Evolutionary conservation across 53 echinoderm and acorn worm species (phyloP), one percentile per base, ranked within the genome.

Genomic region (Stichopus horrens): DNA sequence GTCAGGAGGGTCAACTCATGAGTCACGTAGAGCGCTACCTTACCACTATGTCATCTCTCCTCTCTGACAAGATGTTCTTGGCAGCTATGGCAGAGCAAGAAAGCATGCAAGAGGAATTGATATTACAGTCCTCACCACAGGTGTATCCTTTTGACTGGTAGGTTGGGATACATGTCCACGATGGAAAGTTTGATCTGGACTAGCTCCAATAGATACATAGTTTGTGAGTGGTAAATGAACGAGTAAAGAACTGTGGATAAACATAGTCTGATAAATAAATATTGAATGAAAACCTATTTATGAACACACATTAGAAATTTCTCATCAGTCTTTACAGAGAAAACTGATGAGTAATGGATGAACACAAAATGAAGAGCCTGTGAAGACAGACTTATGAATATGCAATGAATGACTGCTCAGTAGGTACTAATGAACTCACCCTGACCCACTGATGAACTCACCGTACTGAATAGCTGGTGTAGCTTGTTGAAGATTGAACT

Each of bases 121-220:
- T 97, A 0, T 75, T 91, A 21, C 97, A 97, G 86, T 93, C 86
- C 58, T 83, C 91, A 4, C 83, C 89, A 9, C 90, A 93, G 8
- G 88, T 97, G 97, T 97, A 97, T 97, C 97, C 97, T 95, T 93
- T n/a, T n/a, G n/a, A n/a, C n/a, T 21, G 18, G 14, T 75, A 75
- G 75, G 23, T 19, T 65, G 66, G 9, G 9, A 14, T 65, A 14
- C 66, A n/a, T n/a, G n/a, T n/a, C n/a, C n/a, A n/a, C n/a, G n/a
- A 37, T 37, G 37, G 68, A n/a, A 67, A 2, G 11, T 67, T 67
- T n/a, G 13, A 67, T 67, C 13, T 67, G 68, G n/a, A 67, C n/a
- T 37, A 67, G 9, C 22, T 63, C 19, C 83, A 4, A 82, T 82
- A 55, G 54, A 55, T 59, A 10, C 51, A 13, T 2, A 54, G 4